Evolutionary conservation across 2,797 vertebrate species (phyloP).

Genomic region (Eurystomus glaucurus): DNA sequence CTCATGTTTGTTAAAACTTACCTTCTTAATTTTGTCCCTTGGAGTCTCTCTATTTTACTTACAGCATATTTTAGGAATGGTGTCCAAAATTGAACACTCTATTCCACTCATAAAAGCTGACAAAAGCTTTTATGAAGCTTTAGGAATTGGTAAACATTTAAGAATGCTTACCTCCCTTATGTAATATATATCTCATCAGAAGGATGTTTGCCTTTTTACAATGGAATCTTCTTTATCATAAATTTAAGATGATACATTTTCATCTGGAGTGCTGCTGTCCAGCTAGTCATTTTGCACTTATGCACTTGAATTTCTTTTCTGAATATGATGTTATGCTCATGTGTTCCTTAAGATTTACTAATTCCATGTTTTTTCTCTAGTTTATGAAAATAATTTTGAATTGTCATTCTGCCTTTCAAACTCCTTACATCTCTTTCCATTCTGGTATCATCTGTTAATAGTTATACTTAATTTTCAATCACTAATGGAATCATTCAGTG

Average conservation of each 20-base stretch:
- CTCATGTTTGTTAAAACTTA: background rate
- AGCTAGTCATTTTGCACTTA: background rate
- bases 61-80: background rate
- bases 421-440: background rate
- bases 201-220: background rate
- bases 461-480: background rate
- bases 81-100: background rate
- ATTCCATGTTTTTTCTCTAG: background rate
- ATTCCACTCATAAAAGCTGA: background rate
- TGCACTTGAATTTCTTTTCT: background rate
- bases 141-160: background rate
- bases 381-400: background rate
- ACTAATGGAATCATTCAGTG: conserved; percentile 13
- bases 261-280: background rate
- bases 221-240: background rate
- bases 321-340: background rate
- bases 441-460: background rate
- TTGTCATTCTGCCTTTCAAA: background rate
- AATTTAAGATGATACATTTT: background rate
- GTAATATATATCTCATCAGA: background rate
- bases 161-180: background rate
- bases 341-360: background rate
- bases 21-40: background rate
- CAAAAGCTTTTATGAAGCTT: background rate
- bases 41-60: background rate